These are phyloP conservation scores for Reinhardtius hippoglossoides DNA, from an alignment of 2,113 vertebrate genomes.

Conservation along the genomic window DNA sequence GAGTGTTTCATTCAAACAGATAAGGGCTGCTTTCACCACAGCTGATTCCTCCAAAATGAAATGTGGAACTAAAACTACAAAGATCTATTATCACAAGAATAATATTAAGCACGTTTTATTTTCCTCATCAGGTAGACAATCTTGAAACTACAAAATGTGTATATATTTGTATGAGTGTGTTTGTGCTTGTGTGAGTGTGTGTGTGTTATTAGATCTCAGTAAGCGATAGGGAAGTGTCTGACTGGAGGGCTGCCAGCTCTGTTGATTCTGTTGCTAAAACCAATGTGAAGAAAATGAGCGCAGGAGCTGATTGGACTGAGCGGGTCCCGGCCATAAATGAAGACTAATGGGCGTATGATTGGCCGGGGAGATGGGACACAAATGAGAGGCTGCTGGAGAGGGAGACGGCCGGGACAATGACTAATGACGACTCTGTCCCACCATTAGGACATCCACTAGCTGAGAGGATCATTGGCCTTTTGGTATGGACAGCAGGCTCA, in stretches of 20 bases:
- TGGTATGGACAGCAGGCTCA: conserved; percentile 45
- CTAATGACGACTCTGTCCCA: conserved; percentile 61
- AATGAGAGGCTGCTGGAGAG: conserved; percentile 49
- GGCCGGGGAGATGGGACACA: conserved; percentile 63
- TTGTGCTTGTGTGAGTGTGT: conserved; percentile 1
- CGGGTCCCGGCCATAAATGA: conserved; percentile 59
- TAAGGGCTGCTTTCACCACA: background rate
- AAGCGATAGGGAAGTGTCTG: conserved; percentile 54
- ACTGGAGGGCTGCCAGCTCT: conserved; percentile 61
- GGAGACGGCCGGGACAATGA: conserved; percentile 42
- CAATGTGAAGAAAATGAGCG: conserved; percentile 70
- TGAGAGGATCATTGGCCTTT: conserved; percentile 60
- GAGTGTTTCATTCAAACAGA: background rate
- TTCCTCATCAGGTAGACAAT: background rate
- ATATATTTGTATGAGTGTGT: no score
- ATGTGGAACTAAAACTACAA: background rate
- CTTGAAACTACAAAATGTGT: no score
- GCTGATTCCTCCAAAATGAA: background rate
- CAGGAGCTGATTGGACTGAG: conserved; percentile 54
- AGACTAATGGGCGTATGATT: conserved; percentile 77
- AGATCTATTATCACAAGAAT: background rate
- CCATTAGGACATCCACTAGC: conserved; percentile 48
- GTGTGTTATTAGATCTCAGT: conserved; percentile 24
- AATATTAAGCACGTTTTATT: no score
- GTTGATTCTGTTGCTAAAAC: conserved; percentile 67